Percentiles rank a stretch among this genome's conserved stretches.
Evolutionary conservation across 2,113 vertebrate species (phyloP).

Genomic region (Indicator indicator): DNA sequence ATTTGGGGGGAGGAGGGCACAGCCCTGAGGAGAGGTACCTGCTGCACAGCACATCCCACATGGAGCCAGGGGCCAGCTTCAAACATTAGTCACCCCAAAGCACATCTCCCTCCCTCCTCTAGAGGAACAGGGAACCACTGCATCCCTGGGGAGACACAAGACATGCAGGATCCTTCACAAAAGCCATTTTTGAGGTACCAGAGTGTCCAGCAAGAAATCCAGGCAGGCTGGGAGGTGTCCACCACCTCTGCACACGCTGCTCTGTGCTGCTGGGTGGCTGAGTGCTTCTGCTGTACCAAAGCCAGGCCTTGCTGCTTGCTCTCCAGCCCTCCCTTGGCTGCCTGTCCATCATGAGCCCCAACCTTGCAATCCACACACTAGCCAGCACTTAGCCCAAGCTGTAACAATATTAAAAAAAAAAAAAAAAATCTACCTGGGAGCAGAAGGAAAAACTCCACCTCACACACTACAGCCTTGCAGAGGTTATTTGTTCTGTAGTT

Average conservation of each 20-base stretch:
- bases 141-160: not conserved
- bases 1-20: slow-evolving; percentile 2
- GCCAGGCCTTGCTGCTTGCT: not conserved
- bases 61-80: not conserved
- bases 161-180: not conserved
- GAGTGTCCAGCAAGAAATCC: not conserved
- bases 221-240: fast-evolving
- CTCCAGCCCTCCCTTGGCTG: not conserved
- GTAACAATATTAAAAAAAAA: not conserved
- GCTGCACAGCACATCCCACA: not conserved
- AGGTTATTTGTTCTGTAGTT: not conserved
- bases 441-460: not conserved
- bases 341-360: not conserved
- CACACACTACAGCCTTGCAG: not conserved
- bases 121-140: not conserved
- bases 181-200: not conserved
- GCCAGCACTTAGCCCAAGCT: slow-evolving; percentile 21
- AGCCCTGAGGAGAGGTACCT: not conserved
- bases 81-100: not conserved
- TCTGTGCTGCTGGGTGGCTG: fast-evolving
- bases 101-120: not conserved
- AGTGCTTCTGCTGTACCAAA: not conserved
- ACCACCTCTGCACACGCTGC: not conserved
- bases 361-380: not conserved
- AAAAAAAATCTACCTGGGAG: not conserved